Evolutionary conservation across 1,140 invertebrate genomes (phyloP).

Genomic region (Riptortus pedestris): DNA sequence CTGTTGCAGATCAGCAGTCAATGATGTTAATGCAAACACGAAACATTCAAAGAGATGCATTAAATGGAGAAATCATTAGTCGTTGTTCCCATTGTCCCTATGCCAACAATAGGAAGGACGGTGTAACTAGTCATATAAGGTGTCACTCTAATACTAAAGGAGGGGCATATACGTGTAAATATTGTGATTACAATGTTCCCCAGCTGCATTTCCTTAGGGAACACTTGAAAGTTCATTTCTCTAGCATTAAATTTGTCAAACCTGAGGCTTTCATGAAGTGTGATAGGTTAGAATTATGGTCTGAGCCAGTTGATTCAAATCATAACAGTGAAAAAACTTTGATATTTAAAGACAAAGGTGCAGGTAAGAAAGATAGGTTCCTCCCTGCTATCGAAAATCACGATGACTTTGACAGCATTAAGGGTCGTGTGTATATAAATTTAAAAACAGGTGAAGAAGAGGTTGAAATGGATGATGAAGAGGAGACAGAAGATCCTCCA

Average conservation of each 20-base stretch:
- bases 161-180: constrained; percentile 57
- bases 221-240: constrained; percentile 69
- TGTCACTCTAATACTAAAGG: constrained; percentile 52
- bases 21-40: constrained; percentile 40
- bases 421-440: constrained; percentile 44
- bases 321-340: constrained; percentile 36
- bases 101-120: constrained; percentile 56
- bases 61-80: constrained; percentile 38
- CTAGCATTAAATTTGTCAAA: constrained; percentile 44
- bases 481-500: constrained; percentile 3
- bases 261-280: constrained; percentile 51
- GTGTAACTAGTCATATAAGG: constrained; percentile 61
- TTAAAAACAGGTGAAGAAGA: constrained; percentile 45
- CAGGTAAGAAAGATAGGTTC: constrained; percentile 32
- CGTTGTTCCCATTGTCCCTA: constrained; percentile 69
- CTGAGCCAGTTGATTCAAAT: constrained; percentile 37
- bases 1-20: constrained; percentile 45
- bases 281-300: constrained; percentile 42
- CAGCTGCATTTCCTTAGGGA: constrained; percentile 67
- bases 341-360: constrained; percentile 38
- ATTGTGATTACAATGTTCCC: constrained; percentile 70
- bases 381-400: constrained; percentile 23
- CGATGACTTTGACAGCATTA: constrained; percentile 30
- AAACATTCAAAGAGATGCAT: constrained; percentile 35
- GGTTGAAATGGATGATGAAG: constrained; percentile 26